A percentile compares a stretch with the other conserved stretches of the same genome.
These are phyloP conservation scores for Stegophylla sp. DNA, from an alignment of 2,888 invertebrate genomes.

Conservation along the genomic window DNA sequence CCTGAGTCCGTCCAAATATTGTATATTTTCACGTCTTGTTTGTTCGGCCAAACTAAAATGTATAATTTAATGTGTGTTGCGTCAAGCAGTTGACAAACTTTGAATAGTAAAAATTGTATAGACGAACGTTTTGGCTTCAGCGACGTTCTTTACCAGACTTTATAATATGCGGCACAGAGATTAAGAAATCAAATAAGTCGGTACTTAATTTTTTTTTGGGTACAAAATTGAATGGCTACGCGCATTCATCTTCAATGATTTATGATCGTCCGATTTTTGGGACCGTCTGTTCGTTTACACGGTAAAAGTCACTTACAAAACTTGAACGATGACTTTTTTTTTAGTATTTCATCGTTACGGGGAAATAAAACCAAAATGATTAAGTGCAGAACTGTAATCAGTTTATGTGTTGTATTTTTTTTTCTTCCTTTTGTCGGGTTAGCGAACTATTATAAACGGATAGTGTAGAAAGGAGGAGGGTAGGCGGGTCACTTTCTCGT, in stretches of 20 bases:
- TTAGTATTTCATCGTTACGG: constrained; percentile 45
- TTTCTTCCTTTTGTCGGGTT: constrained; percentile 27
- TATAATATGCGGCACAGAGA: constrained; percentile 10
- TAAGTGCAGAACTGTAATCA: constrained; percentile 57
- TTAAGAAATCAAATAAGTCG: constrained; percentile 1
- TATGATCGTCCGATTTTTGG: constrained; percentile 23
- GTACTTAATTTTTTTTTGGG: constrained; percentile 34
- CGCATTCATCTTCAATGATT: constrained; percentile 36
- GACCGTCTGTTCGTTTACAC: constrained; percentile 14
- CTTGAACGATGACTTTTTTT: constrained; percentile 35
- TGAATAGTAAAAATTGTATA: not conserved
- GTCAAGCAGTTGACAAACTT: not conserved
- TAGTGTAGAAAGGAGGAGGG: not conserved
- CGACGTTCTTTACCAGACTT: not conserved
- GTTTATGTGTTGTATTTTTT: constrained; percentile 47
- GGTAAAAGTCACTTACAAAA: constrained; percentile 54
- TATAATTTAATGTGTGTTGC: not conserved
- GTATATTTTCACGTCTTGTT: no score
- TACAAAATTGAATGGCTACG: constrained; percentile 23
- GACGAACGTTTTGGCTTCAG: not conserved
- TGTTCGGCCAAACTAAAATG: no score
- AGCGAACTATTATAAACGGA: constrained; percentile 47
- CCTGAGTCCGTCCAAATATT: no score
- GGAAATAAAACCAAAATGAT: constrained; percentile 56
- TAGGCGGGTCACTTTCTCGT: constrained; percentile 37